Percentiles rank a stretch among this genome's conserved stretches.
phyloP scores from a whole-genome alignment of 2,888 invertebrate species.

The Glaucopsyche alexis region DNA sequence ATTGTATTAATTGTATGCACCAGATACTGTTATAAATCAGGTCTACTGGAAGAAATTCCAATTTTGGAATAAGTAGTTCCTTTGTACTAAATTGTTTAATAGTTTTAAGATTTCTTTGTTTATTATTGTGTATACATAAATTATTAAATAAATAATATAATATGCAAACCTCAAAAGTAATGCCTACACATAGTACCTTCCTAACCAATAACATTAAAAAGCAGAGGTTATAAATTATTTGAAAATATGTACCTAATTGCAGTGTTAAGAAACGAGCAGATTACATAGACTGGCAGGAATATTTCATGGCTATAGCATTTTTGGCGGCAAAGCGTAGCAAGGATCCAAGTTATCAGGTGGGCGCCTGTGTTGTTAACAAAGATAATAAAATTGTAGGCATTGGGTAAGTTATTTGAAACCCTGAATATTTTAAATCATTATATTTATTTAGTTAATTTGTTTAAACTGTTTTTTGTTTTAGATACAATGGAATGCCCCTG shows the following conservation, averaged over 20 bases:
- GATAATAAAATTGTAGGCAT: constrained; percentile 94
- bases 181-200: too few relatives aligned
- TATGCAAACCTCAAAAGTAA: too few relatives aligned
- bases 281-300: constrained; percentile 94
- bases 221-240: too few relatives aligned
- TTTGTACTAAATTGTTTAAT: too few relatives aligned
- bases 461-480: constrained; percentile 44
- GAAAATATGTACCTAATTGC: constrained; percentile 22
- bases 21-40: too few relatives aligned
- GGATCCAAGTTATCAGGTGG: constrained; percentile 96
- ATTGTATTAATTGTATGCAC: too few relatives aligned
- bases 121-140: too few relatives aligned
- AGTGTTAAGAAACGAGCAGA: constrained; percentile 74
- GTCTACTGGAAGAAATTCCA: too few relatives aligned
- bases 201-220: too few relatives aligned
- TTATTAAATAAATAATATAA: too few relatives aligned
- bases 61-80: too few relatives aligned
- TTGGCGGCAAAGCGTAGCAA: constrained; percentile 96
- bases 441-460: not conserved
- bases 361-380: constrained; percentile 94
- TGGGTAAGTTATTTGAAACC: constrained; percentile 72
- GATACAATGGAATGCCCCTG: constrained; percentile 97
- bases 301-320: constrained; percentile 96
- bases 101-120: too few relatives aligned
- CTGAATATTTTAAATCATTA: not conserved